Conservation (phyloP, 2,797 vertebrate species). For the Allobates femoralis region DNA sequence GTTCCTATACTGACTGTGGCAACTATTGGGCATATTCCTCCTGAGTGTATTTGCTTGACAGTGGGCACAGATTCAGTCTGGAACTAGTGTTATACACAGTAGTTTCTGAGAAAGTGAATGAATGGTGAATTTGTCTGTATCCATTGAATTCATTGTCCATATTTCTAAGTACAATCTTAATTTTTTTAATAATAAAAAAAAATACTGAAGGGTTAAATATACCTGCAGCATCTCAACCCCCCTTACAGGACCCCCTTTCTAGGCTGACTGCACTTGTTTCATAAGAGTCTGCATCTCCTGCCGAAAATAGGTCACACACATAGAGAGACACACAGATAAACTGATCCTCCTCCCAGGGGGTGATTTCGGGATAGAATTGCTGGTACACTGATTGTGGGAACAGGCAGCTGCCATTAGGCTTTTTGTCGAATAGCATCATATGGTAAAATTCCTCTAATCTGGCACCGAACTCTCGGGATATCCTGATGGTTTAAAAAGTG, state of each 20-base stretch:
- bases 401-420: constrained; percentile 4
- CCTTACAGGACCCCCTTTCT: background rate
- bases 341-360: constrained; percentile 45
- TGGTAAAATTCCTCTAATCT: background rate
- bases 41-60: too few species aligned
- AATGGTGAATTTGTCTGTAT: too few species aligned
- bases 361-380: constrained; percentile 36
- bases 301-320: constrained; percentile 55
- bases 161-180: background rate
- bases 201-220: constrained; percentile 4
- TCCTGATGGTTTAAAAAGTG: background rate
- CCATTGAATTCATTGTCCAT: too few species aligned
- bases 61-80: too few species aligned
- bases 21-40: too few species aligned
- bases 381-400: constrained; percentile 39
- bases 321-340: constrained; percentile 50
- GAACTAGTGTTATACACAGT: too few species aligned
- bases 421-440: background rate
- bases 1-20: too few species aligned
- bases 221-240: constrained; percentile 10
- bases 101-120: too few species aligned
- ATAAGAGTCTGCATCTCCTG: constrained; percentile 30
- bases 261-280: constrained; percentile 25
- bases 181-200: background rate
- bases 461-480: background rate